phyloP scores from a whole-genome alignment of 1,140 invertebrate species.

The Mycetomoellerius zeteki region DNA sequence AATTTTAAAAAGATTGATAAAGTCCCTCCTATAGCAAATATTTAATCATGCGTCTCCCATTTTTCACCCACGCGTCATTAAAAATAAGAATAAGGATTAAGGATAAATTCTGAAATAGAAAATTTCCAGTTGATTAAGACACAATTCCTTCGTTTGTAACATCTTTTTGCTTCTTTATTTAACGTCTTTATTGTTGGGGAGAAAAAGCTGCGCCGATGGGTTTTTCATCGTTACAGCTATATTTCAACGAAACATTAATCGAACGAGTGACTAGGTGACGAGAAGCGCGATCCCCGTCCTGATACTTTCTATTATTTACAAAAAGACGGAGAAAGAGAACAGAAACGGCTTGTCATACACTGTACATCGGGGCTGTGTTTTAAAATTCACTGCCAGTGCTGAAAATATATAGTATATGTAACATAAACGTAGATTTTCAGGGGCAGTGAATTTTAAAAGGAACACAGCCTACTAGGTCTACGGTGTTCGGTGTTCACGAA shows the following conservation, averaged over 20 bases:
- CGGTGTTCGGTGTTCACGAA: not conserved
- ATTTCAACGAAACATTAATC: constrained; percentile 53
- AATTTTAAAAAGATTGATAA: too few species aligned
- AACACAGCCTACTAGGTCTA: not conserved
- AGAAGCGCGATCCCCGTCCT: not conserved
- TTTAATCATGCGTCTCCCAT: not conserved
- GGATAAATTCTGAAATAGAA: not conserved
- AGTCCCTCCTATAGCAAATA: not conserved
- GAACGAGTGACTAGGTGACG: constrained; percentile 54
- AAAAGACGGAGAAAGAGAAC: constrained; percentile 34
- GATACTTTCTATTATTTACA: constrained; percentile 56
- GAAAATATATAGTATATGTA: too few species aligned
- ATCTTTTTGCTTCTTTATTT: constrained; percentile 45
- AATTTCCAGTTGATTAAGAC: not conserved
- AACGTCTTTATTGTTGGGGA: constrained; percentile 40
- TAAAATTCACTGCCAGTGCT: too few species aligned
- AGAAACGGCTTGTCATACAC: constrained; percentile 31
- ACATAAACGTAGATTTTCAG: too few species aligned
- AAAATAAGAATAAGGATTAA: not conserved
- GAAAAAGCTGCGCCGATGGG: constrained; percentile 46
- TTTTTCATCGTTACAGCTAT: constrained; percentile 39
- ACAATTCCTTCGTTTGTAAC: constrained; percentile 29
- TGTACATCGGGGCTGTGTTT: not conserved
- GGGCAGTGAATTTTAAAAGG: too few species aligned
- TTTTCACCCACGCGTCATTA: not conserved